Percentiles rank a stretch among this genome's conserved stretches.
Conservation (phyloP, 2,797 vertebrate genomes). For the Schizopygopsis pylzovi region DNA sequence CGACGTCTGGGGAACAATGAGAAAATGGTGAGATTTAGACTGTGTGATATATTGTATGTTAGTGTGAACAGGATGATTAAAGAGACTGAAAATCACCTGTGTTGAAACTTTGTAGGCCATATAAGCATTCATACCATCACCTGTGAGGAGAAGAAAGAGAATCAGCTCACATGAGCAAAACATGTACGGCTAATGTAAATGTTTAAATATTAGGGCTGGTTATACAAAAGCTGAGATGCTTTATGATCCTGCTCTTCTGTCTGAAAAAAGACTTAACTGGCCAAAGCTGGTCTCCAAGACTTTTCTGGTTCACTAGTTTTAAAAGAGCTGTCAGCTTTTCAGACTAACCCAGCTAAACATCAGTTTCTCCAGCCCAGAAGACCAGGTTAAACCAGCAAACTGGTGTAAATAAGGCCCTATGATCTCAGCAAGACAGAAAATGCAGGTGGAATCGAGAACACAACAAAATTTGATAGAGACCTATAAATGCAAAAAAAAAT, state of each 20-base stretch:
- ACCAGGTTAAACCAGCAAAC: neutral
- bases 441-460: neutral
- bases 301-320: neutral
- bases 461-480: neutral
- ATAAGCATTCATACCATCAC: conserved; percentile 98
- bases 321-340: neutral
- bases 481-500: neutral
- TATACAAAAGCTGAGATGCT: neutral
- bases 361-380: neutral
- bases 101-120: conserved; percentile 97
- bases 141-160: conserved; percentile 67
- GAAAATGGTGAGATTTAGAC: neutral
- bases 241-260: neutral
- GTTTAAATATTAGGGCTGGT: too few relatives aligned
- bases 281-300: neutral
- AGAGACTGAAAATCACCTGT: conserved; percentile 79
- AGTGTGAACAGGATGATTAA: neutral
- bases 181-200: neutral
- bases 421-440: neutral
- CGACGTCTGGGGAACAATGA: conserved; percentile 80
- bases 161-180: neutral
- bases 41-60: neutral
- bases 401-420: neutral
- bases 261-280: neutral
- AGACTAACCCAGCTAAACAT: neutral